Evolutionary conservation across 2,888 invertebrate genomes (phyloP), one percentile per base, ranked within the genome.

Genomic region (Noctua comes): DNA sequence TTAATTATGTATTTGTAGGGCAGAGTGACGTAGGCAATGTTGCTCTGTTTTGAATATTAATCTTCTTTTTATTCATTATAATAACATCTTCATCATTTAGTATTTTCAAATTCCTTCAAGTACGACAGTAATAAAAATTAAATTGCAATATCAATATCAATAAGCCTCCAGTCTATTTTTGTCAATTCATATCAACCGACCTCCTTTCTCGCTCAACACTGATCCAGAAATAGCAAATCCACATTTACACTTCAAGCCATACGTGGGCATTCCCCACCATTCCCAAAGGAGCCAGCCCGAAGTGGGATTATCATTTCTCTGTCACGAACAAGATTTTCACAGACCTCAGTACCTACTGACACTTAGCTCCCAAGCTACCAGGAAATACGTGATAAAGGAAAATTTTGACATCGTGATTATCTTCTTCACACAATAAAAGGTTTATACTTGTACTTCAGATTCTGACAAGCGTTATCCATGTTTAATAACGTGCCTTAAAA

Each of bases 401-500:
- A 81, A 46, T 40, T 79, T 76, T 85, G 85, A 79, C 79, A 68
- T 51, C 24, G 24, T 51, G 75, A 77, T 87, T 87, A 85, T 83
- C 69, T 70, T 78, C 59, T 70, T 36, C 78, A 76, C 36, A 76
- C 69, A 82, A 74, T 65, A 76, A 62, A 82, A 84, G 75, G 77
- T 65, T 79, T 72, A 0, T 27, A 70, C 72, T 75, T 77, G 73
- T 78, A 78, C 79, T 77, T 76, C 51, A 75, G 36, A 74, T 75
- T 84, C 76, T 68, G 85, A 82, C 87, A 82, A 77, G 65, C 76
- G 43, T 79, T 82, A 82, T 84, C 79, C 82, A 68, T 87, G 79
- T 79, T 86, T 87, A 88, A 88, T 88, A 80, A 79, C 71, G 68
- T 72, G 36, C 77, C 69, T 84, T 77, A 46, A 75, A 79, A 80